These are phyloP conservation scores for Octopus bimaculoides DNA, from an alignment of 1,140 invertebrate species.

Conservation along the genomic window DNA sequence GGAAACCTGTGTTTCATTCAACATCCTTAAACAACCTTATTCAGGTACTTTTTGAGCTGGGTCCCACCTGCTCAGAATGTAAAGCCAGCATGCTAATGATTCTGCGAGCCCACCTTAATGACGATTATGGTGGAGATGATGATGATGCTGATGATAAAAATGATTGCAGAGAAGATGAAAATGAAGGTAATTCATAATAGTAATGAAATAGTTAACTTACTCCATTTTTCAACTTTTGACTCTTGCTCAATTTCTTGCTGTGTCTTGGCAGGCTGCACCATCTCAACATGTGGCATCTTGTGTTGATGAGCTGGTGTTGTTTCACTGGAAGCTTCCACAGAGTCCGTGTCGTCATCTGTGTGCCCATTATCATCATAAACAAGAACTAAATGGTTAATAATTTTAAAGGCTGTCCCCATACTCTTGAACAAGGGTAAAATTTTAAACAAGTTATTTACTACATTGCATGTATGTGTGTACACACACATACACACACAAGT, in stretches of 20 bases:
- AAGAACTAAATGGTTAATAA: conserved; percentile 79
- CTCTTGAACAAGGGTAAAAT: not conserved
- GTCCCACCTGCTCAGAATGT: no score
- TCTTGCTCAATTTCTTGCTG: conserved; percentile 55
- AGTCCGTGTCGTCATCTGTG: conserved; percentile 90
- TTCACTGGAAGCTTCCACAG: conserved; percentile 63
- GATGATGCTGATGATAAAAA: no score
- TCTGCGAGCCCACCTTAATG: no score
- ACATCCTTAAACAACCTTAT: no score
- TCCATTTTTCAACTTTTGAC: conserved; percentile 24
- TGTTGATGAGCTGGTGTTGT: conserved; percentile 63
- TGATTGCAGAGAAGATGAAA: no score
- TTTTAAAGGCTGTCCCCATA: conserved; percentile 40
- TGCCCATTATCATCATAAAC: conserved; percentile 92
- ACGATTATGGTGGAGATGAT: no score
- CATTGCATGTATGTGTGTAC: not conserved
- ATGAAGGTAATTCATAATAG: no score
- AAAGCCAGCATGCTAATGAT: no score
- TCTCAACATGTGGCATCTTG: conserved; percentile 85
- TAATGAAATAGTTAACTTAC: conserved; percentile 17
- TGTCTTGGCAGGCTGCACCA: conserved; percentile 85
- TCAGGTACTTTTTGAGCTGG: no score
- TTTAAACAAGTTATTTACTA: not conserved
- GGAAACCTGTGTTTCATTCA: no score
- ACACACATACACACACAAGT: not conserved